phyloP scores from a whole-genome alignment of 2,113 vertebrate species.

The Indicator indicator region DNA sequence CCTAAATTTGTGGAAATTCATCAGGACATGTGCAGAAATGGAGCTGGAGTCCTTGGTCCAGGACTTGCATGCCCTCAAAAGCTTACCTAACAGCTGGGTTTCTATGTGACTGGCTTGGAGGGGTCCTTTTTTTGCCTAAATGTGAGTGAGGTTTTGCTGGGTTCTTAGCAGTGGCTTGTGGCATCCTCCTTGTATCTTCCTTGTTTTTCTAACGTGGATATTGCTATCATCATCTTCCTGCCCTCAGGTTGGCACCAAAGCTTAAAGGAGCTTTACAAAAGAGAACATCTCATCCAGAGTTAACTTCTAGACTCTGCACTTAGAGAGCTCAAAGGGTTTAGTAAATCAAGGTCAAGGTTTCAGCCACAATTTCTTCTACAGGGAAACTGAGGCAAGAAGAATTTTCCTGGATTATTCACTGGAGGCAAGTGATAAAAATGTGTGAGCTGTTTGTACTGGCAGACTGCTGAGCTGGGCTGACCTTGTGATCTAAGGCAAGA shows the following conservation, averaged over 20 bases:
- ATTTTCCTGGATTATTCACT: background rate
- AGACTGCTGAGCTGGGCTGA: background rate
- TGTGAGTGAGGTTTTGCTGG: background rate
- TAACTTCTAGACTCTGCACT: background rate
- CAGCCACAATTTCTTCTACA: background rate
- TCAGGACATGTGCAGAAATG: slow-evolving; percentile 1
- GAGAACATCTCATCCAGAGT: background rate
- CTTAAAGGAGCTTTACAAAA: background rate
- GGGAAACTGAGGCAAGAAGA: slow-evolving; percentile 31
- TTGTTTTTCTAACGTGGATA: background rate
- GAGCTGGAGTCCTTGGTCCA: background rate
- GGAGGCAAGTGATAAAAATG: background rate
- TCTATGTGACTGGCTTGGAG: background rate
- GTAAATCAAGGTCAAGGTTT: background rate
- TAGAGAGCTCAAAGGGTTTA: background rate
- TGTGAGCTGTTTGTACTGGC: background rate
- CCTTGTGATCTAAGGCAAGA: background rate
- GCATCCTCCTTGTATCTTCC: background rate
- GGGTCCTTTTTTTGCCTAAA: background rate
- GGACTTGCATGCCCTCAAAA: background rate
- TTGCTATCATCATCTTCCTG: background rate
- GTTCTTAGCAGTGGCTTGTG: background rate
- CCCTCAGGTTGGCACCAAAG: background rate
- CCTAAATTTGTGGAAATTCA: background rate
- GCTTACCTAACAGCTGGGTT: background rate